Evolutionary conservation across 2,888 invertebrate genomes (phyloP).

Genomic region (Stramonita haemastoma): DNA sequence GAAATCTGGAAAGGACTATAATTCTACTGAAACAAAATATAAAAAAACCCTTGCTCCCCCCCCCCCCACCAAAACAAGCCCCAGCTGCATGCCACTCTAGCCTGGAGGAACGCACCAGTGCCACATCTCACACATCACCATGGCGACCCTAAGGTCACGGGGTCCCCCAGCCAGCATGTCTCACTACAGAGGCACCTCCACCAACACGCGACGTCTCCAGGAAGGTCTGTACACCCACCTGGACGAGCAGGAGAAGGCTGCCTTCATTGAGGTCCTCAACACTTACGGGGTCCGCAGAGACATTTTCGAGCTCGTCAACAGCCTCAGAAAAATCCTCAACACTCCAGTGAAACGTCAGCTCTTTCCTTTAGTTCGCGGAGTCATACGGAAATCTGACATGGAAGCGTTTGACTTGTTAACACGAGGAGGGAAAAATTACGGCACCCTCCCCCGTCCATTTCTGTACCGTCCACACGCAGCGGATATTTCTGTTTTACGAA

Average conservation of each 20-base stretch:
- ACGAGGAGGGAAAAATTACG: conserved; percentile 53
- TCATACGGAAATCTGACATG: conserved; percentile 65
- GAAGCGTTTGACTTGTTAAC: conserved; percentile 63
- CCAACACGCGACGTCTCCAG: conserved; percentile 66
- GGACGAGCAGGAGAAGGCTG: conserved; percentile 62
- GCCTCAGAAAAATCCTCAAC: conserved; percentile 66
- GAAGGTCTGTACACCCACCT: conserved; percentile 67
- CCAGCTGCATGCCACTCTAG: not conserved
- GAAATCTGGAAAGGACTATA: too few species aligned
- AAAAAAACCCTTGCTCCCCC: too few species aligned
- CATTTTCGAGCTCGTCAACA: conserved; percentile 64
- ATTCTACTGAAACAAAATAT: too few species aligned
- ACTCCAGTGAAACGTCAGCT: conserved; percentile 70
- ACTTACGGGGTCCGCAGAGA: conserved; percentile 65
- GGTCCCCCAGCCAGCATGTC: not conserved
- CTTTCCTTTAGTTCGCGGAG: conserved; percentile 62
- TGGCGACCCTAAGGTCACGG: conserved; percentile 31
- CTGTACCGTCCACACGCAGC: conserved; percentile 53
- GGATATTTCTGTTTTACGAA: conserved; percentile 50
- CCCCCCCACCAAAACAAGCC: not conserved
- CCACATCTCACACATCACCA: not conserved
- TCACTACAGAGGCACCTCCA: conserved; percentile 55
- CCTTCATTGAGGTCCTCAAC: conserved; percentile 68
- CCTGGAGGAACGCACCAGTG: not conserved
- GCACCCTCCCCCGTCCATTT: conserved; percentile 56